Conservation (phyloP, 2,888 invertebrate species). For the Dermolepida albohirtum region DNA sequence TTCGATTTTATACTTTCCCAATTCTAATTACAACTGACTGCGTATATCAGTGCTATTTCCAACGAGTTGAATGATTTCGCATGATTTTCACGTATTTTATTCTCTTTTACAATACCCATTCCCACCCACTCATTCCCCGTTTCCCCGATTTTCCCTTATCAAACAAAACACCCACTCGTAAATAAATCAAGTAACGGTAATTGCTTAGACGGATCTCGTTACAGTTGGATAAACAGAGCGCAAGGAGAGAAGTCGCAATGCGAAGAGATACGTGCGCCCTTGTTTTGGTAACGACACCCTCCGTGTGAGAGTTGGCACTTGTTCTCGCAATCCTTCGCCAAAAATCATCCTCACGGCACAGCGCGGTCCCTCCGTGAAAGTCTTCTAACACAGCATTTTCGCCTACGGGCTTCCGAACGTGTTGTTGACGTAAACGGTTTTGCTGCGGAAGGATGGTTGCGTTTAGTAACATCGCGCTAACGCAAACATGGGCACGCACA, state of each 20-base stretch:
- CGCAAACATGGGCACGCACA: conserved; percentile 3
- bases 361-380: not conserved
- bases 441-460: not conserved
- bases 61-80: too few species aligned
- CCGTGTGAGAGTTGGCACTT: conserved; percentile 27
- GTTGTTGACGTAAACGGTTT: conserved; percentile 8
- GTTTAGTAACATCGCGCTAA: not conserved
- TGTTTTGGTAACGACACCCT: not conserved
- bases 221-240: conserved; percentile 12
- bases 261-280: conserved; percentile 1
- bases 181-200: conserved; percentile 17
- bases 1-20: too few species aligned
- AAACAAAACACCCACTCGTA: conserved; percentile 20
- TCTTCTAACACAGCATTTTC: not conserved
- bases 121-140: not conserved
- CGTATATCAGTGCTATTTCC: too few species aligned
- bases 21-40: too few species aligned
- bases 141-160: conserved; percentile 6
- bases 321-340: not conserved
- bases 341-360: too few species aligned
- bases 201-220: conserved; percentile 21
- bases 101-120: not conserved
- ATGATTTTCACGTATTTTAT: not conserved
- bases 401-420: not conserved
- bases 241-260: not conserved